Percentiles rank a stretch among this genome's conserved stretches.
phyloP scores from a whole-genome alignment of 2,113 vertebrate species.

The Hipposideros armiger region DNA sequence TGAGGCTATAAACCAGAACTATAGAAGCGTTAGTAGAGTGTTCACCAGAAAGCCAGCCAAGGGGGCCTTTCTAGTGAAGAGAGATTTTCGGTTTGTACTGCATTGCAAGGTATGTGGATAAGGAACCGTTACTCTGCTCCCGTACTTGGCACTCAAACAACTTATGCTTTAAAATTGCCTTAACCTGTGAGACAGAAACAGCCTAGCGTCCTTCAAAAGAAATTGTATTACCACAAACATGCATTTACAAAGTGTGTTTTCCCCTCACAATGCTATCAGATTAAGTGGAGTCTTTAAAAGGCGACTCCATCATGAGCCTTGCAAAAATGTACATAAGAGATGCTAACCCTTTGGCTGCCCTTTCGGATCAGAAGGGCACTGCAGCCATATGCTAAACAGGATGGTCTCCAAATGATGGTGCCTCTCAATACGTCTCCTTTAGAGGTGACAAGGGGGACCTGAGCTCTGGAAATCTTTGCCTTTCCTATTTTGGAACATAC shows the following conservation, averaged over 20 bases:
- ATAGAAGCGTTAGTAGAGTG: neutral
- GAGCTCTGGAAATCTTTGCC: neutral
- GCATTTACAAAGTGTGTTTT: slow-evolving; percentile 61
- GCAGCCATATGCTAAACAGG: neutral
- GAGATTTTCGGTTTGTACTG: neutral
- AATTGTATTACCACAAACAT: slow-evolving; percentile 46
- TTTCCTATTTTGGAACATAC: neutral
- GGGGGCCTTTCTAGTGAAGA: neutral
- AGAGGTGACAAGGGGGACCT: neutral
- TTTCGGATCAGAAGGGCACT: neutral
- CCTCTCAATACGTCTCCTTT: neutral
- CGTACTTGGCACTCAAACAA: slow-evolving; percentile 29
- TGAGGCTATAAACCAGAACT: slow-evolving; percentile 34
- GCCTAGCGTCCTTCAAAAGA: slow-evolving; percentile 66
- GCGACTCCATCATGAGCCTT: neutral
- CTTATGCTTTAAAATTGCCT: slow-evolving; percentile 63
- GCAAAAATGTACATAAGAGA: neutral
- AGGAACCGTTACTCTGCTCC: slow-evolving; percentile 19
- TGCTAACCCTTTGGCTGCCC: neutral
- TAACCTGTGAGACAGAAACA: slow-evolving; percentile 70
- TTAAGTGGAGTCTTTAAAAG: slow-evolving; percentile 50
- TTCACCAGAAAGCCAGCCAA: neutral
- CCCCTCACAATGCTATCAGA: slow-evolving; percentile 1
- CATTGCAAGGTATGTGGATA: neutral
- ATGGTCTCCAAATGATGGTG: neutral